Base-by-base conservation (phyloP, 2,113 vertebrate genomes). In the Synodontis membranacea region DNA sequence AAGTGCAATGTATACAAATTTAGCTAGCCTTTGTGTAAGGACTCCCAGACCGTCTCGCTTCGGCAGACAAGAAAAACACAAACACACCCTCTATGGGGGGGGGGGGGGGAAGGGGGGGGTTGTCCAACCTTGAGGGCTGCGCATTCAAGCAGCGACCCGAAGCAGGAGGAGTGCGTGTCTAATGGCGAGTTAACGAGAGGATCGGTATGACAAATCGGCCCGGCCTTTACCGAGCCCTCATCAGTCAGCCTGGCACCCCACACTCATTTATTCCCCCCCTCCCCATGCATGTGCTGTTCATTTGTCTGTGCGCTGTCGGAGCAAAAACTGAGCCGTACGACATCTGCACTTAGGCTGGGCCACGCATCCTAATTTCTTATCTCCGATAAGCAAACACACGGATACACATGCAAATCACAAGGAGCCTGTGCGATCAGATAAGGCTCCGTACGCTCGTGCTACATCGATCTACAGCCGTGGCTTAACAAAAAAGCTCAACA, bases 151-250 rank as follows among this genome's bases (percentile, higher is more conserved):
- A 85, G 48, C n/a, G n/a, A 58, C n/a, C 37, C 25, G 76, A 58
- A 50, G 78, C 70, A n/a, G 46, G 34, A 62, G 84, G 75, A 12
- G 25, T 75, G 80, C 14, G 82, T 79, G 60, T 75, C 74, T 84
- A 75, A 72, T 19, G 72, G 64, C 42, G 72, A 75, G 81, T 90
- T 89, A 91, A 91, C 74, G 79, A 39, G 80, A 50, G 81, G 84
- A 42, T 86, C 39, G 85, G 86, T 86, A 90, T 93, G 91, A 92
- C 91, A 64, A 93, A 92, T 92, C 86, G 84, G 81, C 84, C 80
- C 31, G 23, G 54, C 39, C 70, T 76, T 34, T 87, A 83, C 91
- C 80, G 90, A 89, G 89, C 88, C 80, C 83, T 91, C 86, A 86
- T 90, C 88, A 89, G 83, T 90, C 80, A 83, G 56, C 37, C 86